phyloP scores from a whole-genome alignment of 2,888 invertebrate species.

The Hoplodrina ambigua region DNA sequence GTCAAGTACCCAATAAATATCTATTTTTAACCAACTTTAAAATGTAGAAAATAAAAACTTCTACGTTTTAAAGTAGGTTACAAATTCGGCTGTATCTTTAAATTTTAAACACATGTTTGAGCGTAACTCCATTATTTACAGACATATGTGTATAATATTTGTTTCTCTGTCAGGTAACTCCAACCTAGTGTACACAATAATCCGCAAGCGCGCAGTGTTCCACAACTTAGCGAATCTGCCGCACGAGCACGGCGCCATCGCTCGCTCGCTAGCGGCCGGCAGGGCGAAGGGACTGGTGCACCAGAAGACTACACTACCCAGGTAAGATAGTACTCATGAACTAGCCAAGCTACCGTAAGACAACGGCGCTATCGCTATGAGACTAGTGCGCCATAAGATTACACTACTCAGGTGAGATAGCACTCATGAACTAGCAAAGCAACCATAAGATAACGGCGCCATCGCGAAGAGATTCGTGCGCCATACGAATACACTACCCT shows the following conservation, averaged over 20 bases:
- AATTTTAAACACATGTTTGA: too few relatives aligned
- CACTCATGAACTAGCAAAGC: constrained; percentile 91
- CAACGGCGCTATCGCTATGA: constrained; percentile 90
- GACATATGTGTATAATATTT: neutral
- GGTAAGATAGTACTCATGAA: constrained; percentile 26
- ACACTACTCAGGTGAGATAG: constrained; percentile 32
- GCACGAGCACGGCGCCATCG: constrained; percentile 97
- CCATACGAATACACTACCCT: constrained; percentile 10
- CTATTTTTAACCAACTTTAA: too few relatives aligned
- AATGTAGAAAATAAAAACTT: too few relatives aligned
- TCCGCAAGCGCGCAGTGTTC: constrained; percentile 99
- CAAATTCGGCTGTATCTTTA: too few relatives aligned
- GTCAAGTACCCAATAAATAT: too few relatives aligned
- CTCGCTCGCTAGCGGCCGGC: constrained; percentile 91
- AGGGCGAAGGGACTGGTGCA: constrained; percentile 64
- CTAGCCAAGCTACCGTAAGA: constrained; percentile 92
- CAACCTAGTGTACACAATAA: constrained; percentile 99
- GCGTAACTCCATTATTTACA: too few relatives aligned
- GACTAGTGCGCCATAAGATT: constrained; percentile 1
- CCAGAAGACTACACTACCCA: constrained; percentile 48
- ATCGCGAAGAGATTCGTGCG: neutral
- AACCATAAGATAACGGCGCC: constrained; percentile 1
- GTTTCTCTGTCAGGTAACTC: constrained; percentile 94
- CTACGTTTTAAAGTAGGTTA: too few relatives aligned
- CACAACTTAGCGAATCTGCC: constrained; percentile 99